These are phyloP conservation scores for Andrena praecox DNA, from an alignment of 2,888 invertebrate species.

Conservation along the genomic window DNA sequence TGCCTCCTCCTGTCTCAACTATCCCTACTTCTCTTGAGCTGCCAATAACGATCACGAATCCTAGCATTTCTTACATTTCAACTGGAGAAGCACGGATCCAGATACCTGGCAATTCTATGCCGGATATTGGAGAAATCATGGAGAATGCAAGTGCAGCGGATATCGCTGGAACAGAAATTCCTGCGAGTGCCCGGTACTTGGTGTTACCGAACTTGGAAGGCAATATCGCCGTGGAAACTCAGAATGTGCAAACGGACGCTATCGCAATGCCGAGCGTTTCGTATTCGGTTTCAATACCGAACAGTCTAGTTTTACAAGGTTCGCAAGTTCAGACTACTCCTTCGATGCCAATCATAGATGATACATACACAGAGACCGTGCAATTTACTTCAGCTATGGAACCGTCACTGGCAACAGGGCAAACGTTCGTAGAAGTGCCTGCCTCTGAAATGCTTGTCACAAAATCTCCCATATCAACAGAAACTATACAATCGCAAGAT, in stretches of 20 bases:
- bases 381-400: constrained; percentile 69
- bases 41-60: constrained; percentile 92
- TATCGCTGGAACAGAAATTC: constrained; percentile 66
- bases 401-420: constrained; percentile 62
- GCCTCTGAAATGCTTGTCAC: constrained; percentile 77
- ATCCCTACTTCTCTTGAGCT: constrained; percentile 90
- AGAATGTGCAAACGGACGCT: constrained; percentile 58
- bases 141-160: constrained; percentile 65
- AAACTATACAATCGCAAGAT: constrained; percentile 51
- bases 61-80: constrained; percentile 86
- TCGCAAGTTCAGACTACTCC: constrained; percentile 79
- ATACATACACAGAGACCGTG: constrained; percentile 76
- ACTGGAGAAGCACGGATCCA: constrained; percentile 73
- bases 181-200: constrained; percentile 76
- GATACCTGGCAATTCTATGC: constrained; percentile 80
- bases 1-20: constrained; percentile 83
- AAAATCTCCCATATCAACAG: constrained; percentile 64
- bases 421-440: constrained; percentile 72
- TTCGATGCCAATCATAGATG: constrained; percentile 84
- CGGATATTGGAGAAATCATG: constrained; percentile 80
- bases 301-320: constrained; percentile 74
- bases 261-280: constrained; percentile 71
- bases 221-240: constrained; percentile 69
- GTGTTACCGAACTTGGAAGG: constrained; percentile 76
- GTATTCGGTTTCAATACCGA: constrained; percentile 80